Base-by-base conservation (phyloP, 2,797 vertebrate species). In the Capromys pilorides region DNA sequence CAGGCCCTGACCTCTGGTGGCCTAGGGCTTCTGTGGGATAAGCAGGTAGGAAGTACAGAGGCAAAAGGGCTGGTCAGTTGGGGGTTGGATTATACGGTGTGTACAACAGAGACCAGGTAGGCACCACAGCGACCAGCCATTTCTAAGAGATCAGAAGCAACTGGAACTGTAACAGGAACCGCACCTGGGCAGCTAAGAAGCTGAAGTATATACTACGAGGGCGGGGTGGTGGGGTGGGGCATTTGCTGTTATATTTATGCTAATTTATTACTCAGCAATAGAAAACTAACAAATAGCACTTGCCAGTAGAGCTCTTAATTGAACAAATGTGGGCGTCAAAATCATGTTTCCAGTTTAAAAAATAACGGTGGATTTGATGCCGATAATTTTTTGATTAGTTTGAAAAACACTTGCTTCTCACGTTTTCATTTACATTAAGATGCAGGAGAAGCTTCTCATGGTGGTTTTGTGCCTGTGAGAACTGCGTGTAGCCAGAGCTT, bases 361-460 rank as follows among this genome's bases (percentile, higher is more conserved):
- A 79, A 83, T 59, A 80, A 69, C 8, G n/a, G 49, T 33, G 4
- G 31, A 75, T 91, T 64, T 91, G 57, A 91, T 36, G 12, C 14
- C 67, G 39, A 78, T 36, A 80, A 8, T 66, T 33, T 87, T 66
- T 78, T 89, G 61, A 80, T 90, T 86, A 28, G 11, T 87, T 91
- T 49, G 51, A 49, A 64, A 92, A 94, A 81, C 19, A 0, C 8
- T 82, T 95, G 92, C 92, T 94, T 94, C 69, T 95, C 75, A 92
- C 4, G 84, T 51, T 90, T 61, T 1, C 2, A 73, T 59, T 92
- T 92, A 93, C 88, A 96, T 84, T 91, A 87, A 91, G 73, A 80
- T 54, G 57, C n/a, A 71, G 66, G 16, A 81, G 77, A 94, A 93
- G 31, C 62, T 91, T 51, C 62, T 81, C 66, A 67, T 2, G 59